These are phyloP conservation scores for Notarius quadriscutis DNA, from an alignment of 2,113 vertebrate species.

Conservation along the genomic window DNA sequence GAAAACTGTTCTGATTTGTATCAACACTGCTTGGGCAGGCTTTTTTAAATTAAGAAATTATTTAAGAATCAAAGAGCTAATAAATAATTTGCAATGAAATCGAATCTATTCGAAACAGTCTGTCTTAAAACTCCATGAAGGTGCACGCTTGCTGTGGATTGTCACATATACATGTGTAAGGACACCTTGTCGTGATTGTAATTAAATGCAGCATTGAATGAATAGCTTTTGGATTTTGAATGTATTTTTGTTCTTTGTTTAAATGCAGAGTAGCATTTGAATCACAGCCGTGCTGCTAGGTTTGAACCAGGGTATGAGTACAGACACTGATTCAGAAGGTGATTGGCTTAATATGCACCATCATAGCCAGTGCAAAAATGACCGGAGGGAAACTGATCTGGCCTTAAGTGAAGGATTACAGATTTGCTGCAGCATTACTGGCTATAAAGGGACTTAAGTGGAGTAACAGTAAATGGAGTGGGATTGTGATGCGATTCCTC, in stretches of 20 bases:
- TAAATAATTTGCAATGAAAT: constrained; percentile 26
- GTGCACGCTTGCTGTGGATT: not conserved
- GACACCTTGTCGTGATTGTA: not conserved
- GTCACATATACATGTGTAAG: not conserved
- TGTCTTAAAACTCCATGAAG: not conserved
- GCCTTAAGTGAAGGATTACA: constrained; percentile 23
- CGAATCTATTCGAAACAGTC: constrained; percentile 4
- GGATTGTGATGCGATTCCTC: constrained; percentile 62
- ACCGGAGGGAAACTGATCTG: not conserved
- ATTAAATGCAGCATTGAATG: not conserved
- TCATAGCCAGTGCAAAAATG: not conserved
- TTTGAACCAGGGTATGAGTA: constrained; percentile 16
- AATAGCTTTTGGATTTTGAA: constrained; percentile 31
- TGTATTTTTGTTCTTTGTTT: constrained; percentile 6
- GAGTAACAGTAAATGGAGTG: constrained; percentile 54
- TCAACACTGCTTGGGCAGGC: not conserved
- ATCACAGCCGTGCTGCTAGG: constrained; percentile 30
- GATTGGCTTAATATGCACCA: constrained; percentile 25
- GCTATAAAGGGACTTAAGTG: constrained; percentile 51
- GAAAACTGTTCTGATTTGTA: constrained; percentile 24
- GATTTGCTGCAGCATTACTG: not conserved
- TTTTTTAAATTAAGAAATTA: not conserved
- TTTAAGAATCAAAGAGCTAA: not conserved
- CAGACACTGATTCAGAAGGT: constrained; percentile 28
- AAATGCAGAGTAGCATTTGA: constrained; percentile 26